Base-by-base conservation (phyloP, 2,797 vertebrate species). In the Emydoidea blandingii region DNA sequence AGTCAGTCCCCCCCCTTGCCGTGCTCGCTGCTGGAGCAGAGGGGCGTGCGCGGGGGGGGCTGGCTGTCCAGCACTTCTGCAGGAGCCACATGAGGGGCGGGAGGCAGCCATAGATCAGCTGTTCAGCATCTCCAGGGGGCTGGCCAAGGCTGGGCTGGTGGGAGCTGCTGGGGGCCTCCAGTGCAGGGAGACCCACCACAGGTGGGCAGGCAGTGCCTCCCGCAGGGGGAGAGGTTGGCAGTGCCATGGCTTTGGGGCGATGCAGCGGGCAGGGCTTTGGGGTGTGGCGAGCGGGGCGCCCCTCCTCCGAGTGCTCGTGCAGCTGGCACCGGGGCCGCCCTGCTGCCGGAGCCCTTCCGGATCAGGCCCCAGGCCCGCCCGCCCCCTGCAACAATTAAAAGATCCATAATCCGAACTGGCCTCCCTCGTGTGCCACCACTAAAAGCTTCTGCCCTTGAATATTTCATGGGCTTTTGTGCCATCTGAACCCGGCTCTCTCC, bases 401-500 rank as follows among this genome's bases (percentile, higher is more conserved):
- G 3, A 15, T 86, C 82, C 37, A 83, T 59, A 53, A 37, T 8
- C 6, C 31, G 54, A 34, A 25, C 84, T 0, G 31, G 79, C 87
- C 85, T 83, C 3, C 82, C 85, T 57, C 6, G 52, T 52, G 37
- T 12, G 83, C 78, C 23, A 3, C 3, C 3, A 83, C 85, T 91
- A 29, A 95, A 95, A 97, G 96, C 97, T 78, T n/a, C 74, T 50
- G 83, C 81, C 50, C n/a, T 90, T 97, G 89, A 96, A 94, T 94
- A 95, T 96, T 97, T 97, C 93, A 92, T 92, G 96, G 86, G 81
- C 78, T 80, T 12, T 1, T 41, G 3, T 10, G 0, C 83, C 50
- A 79, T 78, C 12, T 44, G 49, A 92, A 87, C 83, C 50, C 6
- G 7, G 86, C 54, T 0, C 3, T 91, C 91, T 91, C 53, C 2